Base-by-base conservation (phyloP, 2,797 vertebrate species). In the Perodicticus potto region DNA sequence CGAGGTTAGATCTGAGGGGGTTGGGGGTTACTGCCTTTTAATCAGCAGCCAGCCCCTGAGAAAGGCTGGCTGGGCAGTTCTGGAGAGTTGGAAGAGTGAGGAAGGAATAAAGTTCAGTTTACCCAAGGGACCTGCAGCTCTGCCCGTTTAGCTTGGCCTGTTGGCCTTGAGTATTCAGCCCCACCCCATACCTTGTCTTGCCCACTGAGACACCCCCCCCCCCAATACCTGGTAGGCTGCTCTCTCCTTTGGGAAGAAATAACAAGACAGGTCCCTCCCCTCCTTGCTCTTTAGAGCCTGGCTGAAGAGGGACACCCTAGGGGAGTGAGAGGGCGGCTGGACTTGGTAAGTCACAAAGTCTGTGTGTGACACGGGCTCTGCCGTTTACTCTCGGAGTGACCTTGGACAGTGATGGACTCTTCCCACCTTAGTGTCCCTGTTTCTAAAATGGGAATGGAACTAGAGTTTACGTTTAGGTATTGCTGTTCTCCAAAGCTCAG, bases 31-130 rank as follows among this genome's bases (percentile, higher is more conserved):
- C 43, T 94, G 96, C 86, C 97, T 98, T 97, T 96, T 95, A 97
- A 97, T 97, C 88, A 95, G 91, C 72, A 92, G 89, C 76, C 96
- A 97, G 74, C 96, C 97, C 96, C 96, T 69, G 22, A 97, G 90
- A 97, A 92, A 96, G 93, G 96, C 96, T 97, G 93, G 94, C 73
- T 93, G 96, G 93, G 82, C 94, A 96, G 96, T 87, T 97, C 97
- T 97, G 95, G 73, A 94, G 97, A 95, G 93, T 76, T 76, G 92
- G 94, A 95, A 84, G 81, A 85, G 53, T 67, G 77, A 96, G 86
- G 96, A 96, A 96, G 74, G 97, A 97, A 95, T 98, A 97, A 97
- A 98, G 96, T 97, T 97, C 82, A 93, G 82, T 98, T 98, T 98
- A 97, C 96, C 97, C 92, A 85, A 97, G 97, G 98, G 94, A 88